Conservation (phyloP, 2,797 vertebrate species). For the Falco concolor region DNA sequence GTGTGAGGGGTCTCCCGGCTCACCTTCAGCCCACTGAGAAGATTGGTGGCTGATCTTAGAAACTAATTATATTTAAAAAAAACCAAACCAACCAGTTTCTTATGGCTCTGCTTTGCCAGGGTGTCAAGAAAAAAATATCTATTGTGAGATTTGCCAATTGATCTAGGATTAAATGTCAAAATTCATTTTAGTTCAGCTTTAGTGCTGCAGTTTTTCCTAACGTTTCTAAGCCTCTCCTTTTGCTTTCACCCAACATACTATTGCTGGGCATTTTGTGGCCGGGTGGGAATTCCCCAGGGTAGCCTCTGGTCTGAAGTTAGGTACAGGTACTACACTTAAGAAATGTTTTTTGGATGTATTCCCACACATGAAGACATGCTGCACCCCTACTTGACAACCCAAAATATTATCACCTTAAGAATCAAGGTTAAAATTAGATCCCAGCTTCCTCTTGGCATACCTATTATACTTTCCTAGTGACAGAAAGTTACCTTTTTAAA, state of each 20-base stretch:
- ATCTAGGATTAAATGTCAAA: slow-evolving; percentile 51
- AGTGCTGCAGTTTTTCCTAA: not conserved
- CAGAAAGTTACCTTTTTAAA: not conserved
- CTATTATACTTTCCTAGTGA: not conserved
- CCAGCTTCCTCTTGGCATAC: not conserved
- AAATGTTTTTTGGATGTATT: not conserved
- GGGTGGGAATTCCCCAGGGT: not conserved
- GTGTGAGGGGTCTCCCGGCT: not conserved
- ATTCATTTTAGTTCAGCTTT: slow-evolving; percentile 11
- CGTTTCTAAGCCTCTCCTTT: not conserved
- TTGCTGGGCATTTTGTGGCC: not conserved
- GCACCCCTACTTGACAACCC: not conserved
- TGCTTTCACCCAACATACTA: not conserved
- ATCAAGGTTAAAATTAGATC: not conserved
- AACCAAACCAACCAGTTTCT: not conserved
- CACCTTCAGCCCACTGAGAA: not conserved
- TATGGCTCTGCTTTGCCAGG: not conserved
- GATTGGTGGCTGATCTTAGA: not conserved
- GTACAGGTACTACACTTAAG: not conserved
- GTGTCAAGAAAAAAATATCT: not conserved
- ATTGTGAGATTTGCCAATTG: slow-evolving; percentile 5
- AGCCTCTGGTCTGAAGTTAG: not conserved
- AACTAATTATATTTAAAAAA: not conserved
- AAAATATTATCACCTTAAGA: not conserved
- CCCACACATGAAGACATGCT: not conserved